Conservation (phyloP, 2,113 vertebrate species). For the Zosterops hypoxanthus region DNA sequence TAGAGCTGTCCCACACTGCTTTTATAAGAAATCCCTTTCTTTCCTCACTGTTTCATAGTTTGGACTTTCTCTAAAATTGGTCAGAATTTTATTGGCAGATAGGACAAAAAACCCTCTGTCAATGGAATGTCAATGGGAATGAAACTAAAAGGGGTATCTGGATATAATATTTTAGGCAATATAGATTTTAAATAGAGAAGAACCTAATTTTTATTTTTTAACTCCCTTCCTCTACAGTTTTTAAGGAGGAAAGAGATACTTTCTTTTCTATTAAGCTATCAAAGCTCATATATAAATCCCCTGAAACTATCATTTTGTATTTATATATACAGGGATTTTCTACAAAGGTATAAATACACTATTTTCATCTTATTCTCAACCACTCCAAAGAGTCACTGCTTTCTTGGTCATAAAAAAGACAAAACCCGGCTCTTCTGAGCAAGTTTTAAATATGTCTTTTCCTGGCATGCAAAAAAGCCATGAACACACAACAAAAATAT, state of each 20-base stretch:
- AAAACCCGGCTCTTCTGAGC: not conserved
- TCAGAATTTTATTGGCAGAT: not conserved
- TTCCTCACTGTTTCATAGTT: not conserved
- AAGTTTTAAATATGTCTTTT: not conserved
- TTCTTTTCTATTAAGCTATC: not conserved
- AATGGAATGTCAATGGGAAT: not conserved
- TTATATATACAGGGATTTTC: not conserved
- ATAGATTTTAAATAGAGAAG: not conserved
- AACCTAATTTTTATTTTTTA: not conserved
- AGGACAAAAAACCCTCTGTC: not conserved
- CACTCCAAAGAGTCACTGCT: not conserved
- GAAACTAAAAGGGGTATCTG: not conserved
- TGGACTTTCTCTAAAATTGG: not conserved
- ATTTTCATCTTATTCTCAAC: not conserved
- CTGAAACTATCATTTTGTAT: not conserved
- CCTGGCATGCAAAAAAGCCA: not conserved
- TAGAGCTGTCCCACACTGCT: not conserved
- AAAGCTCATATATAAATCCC: not conserved
- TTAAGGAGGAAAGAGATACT: not conserved
- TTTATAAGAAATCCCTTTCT: not conserved
- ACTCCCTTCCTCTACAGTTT: not conserved
- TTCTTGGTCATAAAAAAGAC: not conserved
- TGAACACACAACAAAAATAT: not conserved
- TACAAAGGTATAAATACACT: not conserved
- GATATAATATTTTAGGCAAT: not conserved